These are phyloP conservation scores for Poicephalus meyeri DNA, from an alignment of 2,113 vertebrate species.

Conservation along the genomic window DNA sequence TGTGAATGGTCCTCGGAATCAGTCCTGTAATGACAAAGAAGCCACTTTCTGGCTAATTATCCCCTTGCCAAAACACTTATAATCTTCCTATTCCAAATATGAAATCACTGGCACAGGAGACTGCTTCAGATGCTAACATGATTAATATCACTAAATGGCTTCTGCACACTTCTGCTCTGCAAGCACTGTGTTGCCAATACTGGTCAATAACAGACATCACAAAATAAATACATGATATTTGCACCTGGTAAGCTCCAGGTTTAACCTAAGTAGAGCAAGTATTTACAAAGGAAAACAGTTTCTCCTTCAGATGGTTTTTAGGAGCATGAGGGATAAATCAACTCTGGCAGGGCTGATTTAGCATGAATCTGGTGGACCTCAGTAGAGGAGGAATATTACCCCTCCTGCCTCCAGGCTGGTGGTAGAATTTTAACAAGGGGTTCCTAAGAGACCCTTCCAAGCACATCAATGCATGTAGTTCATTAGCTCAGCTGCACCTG, in stretches of 20 bases:
- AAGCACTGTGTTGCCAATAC: not conserved
- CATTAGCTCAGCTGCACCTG: slow-evolving; percentile 22
- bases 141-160: not conserved
- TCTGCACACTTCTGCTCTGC: not conserved
- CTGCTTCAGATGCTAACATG: not conserved
- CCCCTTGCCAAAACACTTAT: not conserved
- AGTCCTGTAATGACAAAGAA: not conserved
- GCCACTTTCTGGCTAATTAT: not conserved
- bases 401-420: not conserved
- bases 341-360: not conserved
- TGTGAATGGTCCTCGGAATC: not conserved
- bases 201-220: not conserved
- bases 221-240: not conserved
- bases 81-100: not conserved
- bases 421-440: slow-evolving; percentile 25
- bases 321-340: not conserved
- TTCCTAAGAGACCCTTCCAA: slow-evolving; percentile 29
- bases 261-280: not conserved
- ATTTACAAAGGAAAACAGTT: slow-evolving; percentile 32
- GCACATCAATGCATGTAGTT: not conserved
- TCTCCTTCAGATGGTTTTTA: not conserved
- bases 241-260: not conserved
- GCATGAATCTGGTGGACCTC: not conserved
- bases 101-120: not conserved
- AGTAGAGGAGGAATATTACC: not conserved